phyloP scores from a whole-genome alignment of 2,797 vertebrate species.

The Pantherophis vulpinus region DNA sequence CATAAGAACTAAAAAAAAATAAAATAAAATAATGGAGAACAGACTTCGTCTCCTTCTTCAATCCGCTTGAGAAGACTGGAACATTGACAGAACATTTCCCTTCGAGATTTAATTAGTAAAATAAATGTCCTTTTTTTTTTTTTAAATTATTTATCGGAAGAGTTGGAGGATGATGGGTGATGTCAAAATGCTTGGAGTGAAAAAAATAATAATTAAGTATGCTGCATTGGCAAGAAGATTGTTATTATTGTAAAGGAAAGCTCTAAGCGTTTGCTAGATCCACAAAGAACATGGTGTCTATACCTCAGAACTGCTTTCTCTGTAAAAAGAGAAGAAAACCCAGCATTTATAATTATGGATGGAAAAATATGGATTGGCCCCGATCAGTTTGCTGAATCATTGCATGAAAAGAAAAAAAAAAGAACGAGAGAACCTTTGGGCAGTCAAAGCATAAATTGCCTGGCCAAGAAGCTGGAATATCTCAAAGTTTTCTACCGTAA shows the following conservation, averaged over 20 bases:
- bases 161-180: slow-evolving; percentile 13
- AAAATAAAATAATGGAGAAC: slow-evolving; percentile 40
- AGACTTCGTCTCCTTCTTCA: slow-evolving; percentile 39
- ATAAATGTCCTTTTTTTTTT: neutral
- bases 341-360: slow-evolving; percentile 27
- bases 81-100: slow-evolving; percentile 35
- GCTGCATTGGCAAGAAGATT: neutral
- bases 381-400: slow-evolving; percentile 36
- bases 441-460: neutral
- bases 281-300: slow-evolving; percentile 59
- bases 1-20: slow-evolving; percentile 53
- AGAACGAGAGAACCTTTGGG: neutral
- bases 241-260: neutral
- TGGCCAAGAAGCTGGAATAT: slow-evolving; percentile 17
- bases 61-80: slow-evolving; percentile 46
- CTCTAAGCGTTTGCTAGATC: slow-evolving; percentile 56
- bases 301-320: slow-evolving; percentile 60
- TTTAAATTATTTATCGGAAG: neutral
- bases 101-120: slow-evolving; percentile 45
- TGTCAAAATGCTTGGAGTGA: slow-evolving; percentile 53
- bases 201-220: slow-evolving; percentile 41
- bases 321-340: slow-evolving; percentile 7
- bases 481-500: neutral
- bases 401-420: neutral
- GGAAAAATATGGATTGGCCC: neutral